phyloP scores from a whole-genome alignment of 2,113 vertebrate species.

The Platysteira castanea region DNA sequence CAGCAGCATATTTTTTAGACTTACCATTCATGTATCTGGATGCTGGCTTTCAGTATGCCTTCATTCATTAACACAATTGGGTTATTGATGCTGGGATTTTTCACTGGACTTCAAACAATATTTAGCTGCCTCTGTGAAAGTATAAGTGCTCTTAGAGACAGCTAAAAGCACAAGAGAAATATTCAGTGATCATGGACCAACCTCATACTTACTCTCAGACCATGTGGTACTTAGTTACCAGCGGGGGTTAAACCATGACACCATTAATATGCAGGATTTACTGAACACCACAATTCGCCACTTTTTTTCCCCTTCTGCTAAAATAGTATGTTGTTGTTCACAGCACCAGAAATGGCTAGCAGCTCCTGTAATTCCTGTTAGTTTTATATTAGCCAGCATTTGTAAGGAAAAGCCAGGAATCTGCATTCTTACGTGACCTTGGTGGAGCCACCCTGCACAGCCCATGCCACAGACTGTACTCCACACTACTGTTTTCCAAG shows the following conservation, averaged over 20 bases:
- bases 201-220: neutral
- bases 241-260: neutral
- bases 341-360: neutral
- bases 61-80: neutral
- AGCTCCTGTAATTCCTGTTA: neutral
- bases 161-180: neutral
- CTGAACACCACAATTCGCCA: neutral
- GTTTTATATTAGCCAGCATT: neutral
- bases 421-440: neutral
- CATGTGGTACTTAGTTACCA: neutral
- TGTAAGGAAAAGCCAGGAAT: neutral
- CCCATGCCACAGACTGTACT: neutral
- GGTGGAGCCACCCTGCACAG: neutral
- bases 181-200: neutral
- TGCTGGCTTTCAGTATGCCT: neutral
- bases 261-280: neutral
- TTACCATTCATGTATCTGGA: neutral
- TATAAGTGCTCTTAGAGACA: neutral
- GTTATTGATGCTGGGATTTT: too few relatives aligned
- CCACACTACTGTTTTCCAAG: neutral
- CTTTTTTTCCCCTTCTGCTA: neutral
- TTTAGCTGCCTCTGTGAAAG: neutral
- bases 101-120: neutral
- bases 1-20: neutral
- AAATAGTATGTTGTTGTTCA: neutral